Base-by-base conservation (phyloP, 2,797 vertebrate genomes). In the Sebastes wilsoni region DNA sequence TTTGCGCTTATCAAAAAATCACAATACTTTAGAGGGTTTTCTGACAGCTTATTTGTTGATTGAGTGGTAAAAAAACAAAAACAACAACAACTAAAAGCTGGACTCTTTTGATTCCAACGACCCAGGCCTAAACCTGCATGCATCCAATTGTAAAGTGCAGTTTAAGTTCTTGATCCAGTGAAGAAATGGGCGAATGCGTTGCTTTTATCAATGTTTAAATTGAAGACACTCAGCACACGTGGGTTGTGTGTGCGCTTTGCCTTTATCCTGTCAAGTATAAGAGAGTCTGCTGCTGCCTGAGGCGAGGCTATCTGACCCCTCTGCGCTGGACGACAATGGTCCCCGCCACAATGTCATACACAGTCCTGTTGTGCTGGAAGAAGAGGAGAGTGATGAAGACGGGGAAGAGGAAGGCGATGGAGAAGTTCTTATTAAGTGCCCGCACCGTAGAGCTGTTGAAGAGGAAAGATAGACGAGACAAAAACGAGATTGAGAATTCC, bases 371-470 rank as follows among this genome's bases (percentile, higher is more conserved):
- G 88, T 99, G 98, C 91, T 99, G 98, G 92, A 99, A 98, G 94
- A 99, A 98, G 82, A 99, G 96, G 70, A 99, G 94, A 0, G 98
- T 99, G 93, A 99, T 97, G 94, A 99, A 99, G 0, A 98, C 97
- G 66, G 98, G 98, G 80, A 99, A 99, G 92, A 99, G 98, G 68
- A 98, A 99, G 56, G 98, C 97, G 67, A 99, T 99, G 93, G 98
- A 99, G 95, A 99, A 98, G 95, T 99, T 99, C 96, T 99, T 99
- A 94, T 98, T 99, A 89, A 99, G 88, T 52, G 98, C 97, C 93
- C 98, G 96, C 79, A 98, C 96, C 18, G 97, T 96, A 4, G 98
- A 99, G 91, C 98, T 99, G 94, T 72, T 72, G 72, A 23, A 49
- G 79, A n/a, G 59, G 20, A 2, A 18, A 72, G 38, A 85, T 9